A percentile compares a stretch with the other conserved stretches of the same genome.
Evolutionary conservation across 2,113 vertebrate species (phyloP).

Genomic region (Capricornis sumatraensis): DNA sequence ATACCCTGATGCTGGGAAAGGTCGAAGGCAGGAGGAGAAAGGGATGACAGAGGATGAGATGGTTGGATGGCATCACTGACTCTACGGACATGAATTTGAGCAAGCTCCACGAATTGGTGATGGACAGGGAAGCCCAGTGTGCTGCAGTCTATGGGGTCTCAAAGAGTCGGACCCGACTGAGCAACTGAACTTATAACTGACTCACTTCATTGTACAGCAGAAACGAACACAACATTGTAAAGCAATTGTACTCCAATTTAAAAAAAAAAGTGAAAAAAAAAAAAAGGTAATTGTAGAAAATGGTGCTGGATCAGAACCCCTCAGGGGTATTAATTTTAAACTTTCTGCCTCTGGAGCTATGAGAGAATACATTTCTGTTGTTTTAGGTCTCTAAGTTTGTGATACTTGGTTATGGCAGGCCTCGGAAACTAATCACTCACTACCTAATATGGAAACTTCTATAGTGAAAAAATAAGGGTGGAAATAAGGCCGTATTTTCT

Average conservation of each 20-base stretch:
- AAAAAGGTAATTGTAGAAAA: not conserved
- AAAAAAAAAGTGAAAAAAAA: not conserved
- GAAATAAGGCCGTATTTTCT: not conserved
- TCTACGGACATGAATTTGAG: not conserved
- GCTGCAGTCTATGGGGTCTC: not conserved
- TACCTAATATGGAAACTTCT: not conserved
- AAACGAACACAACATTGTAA: not conserved
- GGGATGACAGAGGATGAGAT: not conserved
- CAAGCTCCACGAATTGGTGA: not conserved
- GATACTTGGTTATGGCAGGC: not conserved
- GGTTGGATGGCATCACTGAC: not conserved
- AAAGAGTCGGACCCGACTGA: not conserved
- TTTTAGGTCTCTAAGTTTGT: not conserved
- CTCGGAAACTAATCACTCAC: not conserved
- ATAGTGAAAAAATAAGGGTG: not conserved
- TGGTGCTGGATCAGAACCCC: not conserved
- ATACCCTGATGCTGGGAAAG: not conserved
- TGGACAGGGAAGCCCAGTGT: not conserved
- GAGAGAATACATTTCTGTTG: not conserved
- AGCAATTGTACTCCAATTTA: not conserved
- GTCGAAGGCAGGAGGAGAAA: not conserved
- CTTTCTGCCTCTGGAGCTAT: not conserved
- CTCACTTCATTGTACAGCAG: not conserved
- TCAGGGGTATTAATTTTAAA: not conserved
- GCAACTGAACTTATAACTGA: not conserved